phyloP scores from a whole-genome alignment of 2,113 vertebrate genomes.

The Lethenteron reissneri region DNA sequence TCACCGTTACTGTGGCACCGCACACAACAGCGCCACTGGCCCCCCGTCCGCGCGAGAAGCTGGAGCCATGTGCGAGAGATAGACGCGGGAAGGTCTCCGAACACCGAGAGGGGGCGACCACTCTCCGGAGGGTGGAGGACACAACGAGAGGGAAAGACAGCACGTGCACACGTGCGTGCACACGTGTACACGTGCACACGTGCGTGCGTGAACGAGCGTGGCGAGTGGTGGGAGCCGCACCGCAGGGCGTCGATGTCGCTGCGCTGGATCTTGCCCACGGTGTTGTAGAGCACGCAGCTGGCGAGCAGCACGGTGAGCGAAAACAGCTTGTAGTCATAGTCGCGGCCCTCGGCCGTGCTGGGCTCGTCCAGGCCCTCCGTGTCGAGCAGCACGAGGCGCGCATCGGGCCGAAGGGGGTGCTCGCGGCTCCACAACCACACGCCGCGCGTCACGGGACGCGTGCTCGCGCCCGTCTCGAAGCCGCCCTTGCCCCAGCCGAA shows the following conservation, averaged over 20 bases:
- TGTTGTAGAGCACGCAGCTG: constrained; percentile 4
- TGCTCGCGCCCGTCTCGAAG: constrained; percentile 4
- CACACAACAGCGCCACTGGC: too few species aligned
- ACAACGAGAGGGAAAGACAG: too few species aligned
- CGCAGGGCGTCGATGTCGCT: constrained; percentile 6
- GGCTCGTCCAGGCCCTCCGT: constrained; percentile 5
- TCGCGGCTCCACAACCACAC: constrained; percentile 3
- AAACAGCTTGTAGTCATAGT: background rate
- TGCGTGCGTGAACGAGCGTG: too few species aligned
- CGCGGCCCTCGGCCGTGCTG: background rate
- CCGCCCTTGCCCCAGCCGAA: constrained; percentile 1
- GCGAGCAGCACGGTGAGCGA: constrained; percentile 3
- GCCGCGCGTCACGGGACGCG: background rate
- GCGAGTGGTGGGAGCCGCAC: background rate
- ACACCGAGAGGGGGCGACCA: too few species aligned
- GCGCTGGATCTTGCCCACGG: constrained; percentile 1
- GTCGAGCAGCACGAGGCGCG: constrained; percentile 1
- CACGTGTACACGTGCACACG: too few species aligned
- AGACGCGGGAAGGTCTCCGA: too few species aligned
- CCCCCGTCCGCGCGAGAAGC: too few species aligned
- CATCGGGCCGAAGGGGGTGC: background rate
- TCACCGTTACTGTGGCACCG: too few species aligned
- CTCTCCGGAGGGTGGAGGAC: too few species aligned
- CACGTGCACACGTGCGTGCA: too few species aligned
- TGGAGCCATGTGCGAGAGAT: too few species aligned